A percentile compares a stretch with the other conserved stretches of the same genome.
phyloP scores from a whole-genome alignment of 2,113 vertebrate genomes.

The Podiceps cristatus region DNA sequence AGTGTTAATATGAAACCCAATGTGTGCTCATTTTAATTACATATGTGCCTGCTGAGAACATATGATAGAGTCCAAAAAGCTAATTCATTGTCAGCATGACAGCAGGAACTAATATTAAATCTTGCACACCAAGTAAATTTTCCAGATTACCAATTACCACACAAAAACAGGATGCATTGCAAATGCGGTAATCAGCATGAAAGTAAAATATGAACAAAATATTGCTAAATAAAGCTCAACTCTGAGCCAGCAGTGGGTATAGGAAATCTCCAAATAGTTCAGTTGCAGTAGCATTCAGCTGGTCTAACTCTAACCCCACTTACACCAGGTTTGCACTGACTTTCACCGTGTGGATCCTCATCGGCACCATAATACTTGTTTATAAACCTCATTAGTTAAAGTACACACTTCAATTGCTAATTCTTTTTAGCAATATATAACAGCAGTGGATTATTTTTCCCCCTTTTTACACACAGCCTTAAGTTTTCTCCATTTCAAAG shows the following conservation, averaged over 20 bases:
- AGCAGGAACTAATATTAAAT: slow-evolving; percentile 42
- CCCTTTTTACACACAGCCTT: neutral
- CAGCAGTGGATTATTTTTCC: neutral
- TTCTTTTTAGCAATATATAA: neutral
- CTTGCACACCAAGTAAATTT: slow-evolving; percentile 27
- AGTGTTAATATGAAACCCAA: slow-evolving; percentile 48
- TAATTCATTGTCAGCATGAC: slow-evolving; percentile 64
- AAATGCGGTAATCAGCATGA: neutral
- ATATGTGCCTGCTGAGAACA: slow-evolving; percentile 64
- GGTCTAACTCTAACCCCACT: neutral
- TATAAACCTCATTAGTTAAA: neutral
- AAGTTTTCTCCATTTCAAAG: neutral
- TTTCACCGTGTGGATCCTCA: neutral
- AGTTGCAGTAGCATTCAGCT: neutral
- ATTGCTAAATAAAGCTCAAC: neutral
- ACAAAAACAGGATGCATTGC: neutral
- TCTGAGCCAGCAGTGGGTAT: neutral
- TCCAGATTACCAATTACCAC: slow-evolving; percentile 28
- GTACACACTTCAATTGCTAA: neutral
- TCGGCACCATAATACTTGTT: neutral
- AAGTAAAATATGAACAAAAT: neutral
- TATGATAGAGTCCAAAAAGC: slow-evolving; percentile 48
- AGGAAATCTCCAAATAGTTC: neutral
- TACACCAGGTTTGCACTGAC: neutral
- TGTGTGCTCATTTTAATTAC: slow-evolving; percentile 49